Base-by-base conservation (phyloP, 2,113 vertebrate genomes). In the Hymenochirus boettgeri region DNA sequence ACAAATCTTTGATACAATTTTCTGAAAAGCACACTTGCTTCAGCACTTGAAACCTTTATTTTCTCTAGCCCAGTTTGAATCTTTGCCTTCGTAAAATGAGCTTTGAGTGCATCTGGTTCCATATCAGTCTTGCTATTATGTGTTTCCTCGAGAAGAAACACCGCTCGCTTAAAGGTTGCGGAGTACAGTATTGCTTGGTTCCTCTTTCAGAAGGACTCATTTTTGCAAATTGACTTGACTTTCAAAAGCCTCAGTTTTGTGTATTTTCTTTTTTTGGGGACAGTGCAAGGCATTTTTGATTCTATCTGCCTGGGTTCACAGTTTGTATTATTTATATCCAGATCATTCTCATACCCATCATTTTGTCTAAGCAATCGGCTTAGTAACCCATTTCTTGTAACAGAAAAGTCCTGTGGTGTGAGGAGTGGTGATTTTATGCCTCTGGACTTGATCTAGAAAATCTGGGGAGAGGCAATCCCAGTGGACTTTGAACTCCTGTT, bases 1-100 rank as follows among this genome's bases (percentile, higher is more conserved):
- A 91, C 60, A 96, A 70, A 72, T 95, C 95, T 79, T 92, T 92
- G 74, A 96, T 86, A 75, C 93, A 96, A 79, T 94, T 99, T 85
- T 99, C 96, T 1, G 96, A 97, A 39, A 99, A 90, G 57, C 98
- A 91, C 69, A 99, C 82, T 79, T 98, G 95, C 73, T 98, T 99
- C 62, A 99, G 86, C 65, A 99, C 96, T 99, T 99, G 82, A 98
- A 99, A 74, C 93, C 93, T 78, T 89, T 92, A 72, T 87, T 89
- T 70, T 96, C 93, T 85, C 91, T 88, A 69, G 85, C 76, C 83
- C 85, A 89, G 70, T 65, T 79, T 61, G 88, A 81, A 6, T 78
- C 81, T 73, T 94, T 90, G 57, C 74, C 82, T 4, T 88, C 88
- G 5, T 56, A 79, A 71, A 72, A 69, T 23, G 82, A 77, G 63